Evolutionary conservation across 2,797 vertebrate species (phyloP), one percentile per base, ranked within the genome.

Genomic region (Sarcophilus harrisii): DNA sequence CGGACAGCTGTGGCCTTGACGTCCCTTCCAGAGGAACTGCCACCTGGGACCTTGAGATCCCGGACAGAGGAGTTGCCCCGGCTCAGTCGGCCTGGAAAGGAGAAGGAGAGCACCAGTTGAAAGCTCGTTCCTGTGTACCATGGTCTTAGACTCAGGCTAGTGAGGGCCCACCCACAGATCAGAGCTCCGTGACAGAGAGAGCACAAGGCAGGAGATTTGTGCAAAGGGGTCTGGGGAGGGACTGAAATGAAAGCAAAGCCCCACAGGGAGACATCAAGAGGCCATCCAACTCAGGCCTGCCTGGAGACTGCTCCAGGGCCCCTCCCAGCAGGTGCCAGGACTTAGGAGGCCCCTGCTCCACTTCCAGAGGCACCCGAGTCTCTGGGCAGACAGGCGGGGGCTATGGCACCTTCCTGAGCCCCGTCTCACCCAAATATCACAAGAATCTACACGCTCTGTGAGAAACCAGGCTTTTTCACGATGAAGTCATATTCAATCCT

Each of bases 1-100:
- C 97, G 98, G 21, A 91, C 13, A 0, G 98, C 98, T 2, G 98
- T 96, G 0, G 96, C 97, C 73, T 98, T 99, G 38, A 99, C 99
- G 30, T 95, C 96, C 9, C 98, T 99, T 97, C 98, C 96, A 0
- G 73, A 87, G 73, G 73, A 49, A 87, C 1, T 87, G 24, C 73
- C 49, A 0, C 98, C 98, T 1, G 98, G 97, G 0, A 96, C 95
- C 52, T 98, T 99, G 27, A 99, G 99, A 24, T 97, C 98, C 52
- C 98, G 99, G 97, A 98, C 96, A 0, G 98, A 96, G 0, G 99
- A 98, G 29, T 95, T 96, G 81, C 98, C 98, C 8, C 98, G 99
- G 98, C 98, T 99, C 58, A 99, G 96, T 32, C 98, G 98, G 96
- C 99, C 99, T 99, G 97, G 0, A 93, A 90, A 62, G 89, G 57